A percentile compares a stretch with the other conserved stretches of the same genome.
Conservation (phyloP, 1,140 invertebrate species). For the Drosophila persimilis region DNA sequence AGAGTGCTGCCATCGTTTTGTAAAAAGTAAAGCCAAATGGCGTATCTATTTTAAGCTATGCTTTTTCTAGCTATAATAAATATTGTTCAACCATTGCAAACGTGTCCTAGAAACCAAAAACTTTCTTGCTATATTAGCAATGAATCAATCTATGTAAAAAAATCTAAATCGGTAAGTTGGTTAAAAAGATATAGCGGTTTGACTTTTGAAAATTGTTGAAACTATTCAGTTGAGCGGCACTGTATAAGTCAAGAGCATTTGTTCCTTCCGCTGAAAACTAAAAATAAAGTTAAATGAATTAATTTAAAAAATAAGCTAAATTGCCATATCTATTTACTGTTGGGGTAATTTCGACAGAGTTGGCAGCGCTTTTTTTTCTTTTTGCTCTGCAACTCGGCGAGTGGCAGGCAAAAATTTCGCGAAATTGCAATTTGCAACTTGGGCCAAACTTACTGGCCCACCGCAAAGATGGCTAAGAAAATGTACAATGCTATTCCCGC, state of each 20-base stretch:
- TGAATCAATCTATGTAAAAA: no score
- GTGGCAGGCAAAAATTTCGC: constrained; percentile 18
- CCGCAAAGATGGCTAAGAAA: constrained; percentile 35
- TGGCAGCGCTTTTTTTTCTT: constrained; percentile 19
- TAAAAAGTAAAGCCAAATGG: neutral
- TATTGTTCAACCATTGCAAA: no score
- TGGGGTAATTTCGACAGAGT: neutral
- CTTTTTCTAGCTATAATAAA: no score
- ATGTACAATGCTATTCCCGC: constrained; percentile 54
- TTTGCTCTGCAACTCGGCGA: constrained; percentile 20
- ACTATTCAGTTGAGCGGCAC: no score
- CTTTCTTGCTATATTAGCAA: no score
- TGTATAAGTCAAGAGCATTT: no score
- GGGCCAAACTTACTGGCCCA: neutral
- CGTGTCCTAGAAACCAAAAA: no score
- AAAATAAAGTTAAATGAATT: neutral
- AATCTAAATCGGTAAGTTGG: no score
- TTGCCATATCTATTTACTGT: neutral
- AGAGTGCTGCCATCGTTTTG: constrained; percentile 5
- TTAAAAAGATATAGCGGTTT: no score
- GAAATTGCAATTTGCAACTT: constrained; percentile 10
- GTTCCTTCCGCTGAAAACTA: neutral
- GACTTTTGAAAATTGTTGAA: no score
- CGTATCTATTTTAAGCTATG: neutral
- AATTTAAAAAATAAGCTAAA: neutral